phyloP scores from a whole-genome alignment of 2,888 invertebrate species.

The Parnassius apollo region DNA sequence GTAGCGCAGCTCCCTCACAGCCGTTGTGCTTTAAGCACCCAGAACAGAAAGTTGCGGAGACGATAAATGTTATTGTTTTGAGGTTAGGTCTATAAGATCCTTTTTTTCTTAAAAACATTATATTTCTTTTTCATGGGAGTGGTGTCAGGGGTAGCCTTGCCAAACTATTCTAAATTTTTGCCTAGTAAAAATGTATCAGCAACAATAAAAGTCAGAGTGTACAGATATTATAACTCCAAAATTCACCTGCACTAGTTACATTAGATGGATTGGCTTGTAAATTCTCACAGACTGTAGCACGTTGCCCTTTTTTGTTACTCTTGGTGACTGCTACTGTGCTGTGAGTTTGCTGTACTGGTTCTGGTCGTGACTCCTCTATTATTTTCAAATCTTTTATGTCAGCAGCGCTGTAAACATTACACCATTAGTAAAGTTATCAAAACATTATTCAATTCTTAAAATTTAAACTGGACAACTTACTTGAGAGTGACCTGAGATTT shows the following conservation, averaged over 20 bases:
- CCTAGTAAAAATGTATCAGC: no score
- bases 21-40: no score
- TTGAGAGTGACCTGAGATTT: constrained; percentile 75
- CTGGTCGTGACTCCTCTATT: constrained; percentile 83
- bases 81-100: no score
- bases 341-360: constrained; percentile 54
- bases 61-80: no score
- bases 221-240: background rate
- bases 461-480: constrained; percentile 44
- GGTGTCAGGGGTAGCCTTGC: no score
- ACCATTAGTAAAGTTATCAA: background rate
- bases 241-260: constrained; percentile 38
- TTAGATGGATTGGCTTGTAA: constrained; percentile 61
- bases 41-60: no score
- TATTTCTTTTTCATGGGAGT: no score
- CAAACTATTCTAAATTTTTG: no score
- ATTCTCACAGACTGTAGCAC: constrained; percentile 67
- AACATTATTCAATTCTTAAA: background rate
- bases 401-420: constrained; percentile 75
- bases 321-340: constrained; percentile 67
- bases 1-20: no score
- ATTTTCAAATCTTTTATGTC: constrained; percentile 89
- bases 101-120: no score
- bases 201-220: no score
- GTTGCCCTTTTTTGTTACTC: constrained; percentile 51